Base-by-base conservation (phyloP, 2,113 vertebrate genomes). In the Siniperca knerii region DNA sequence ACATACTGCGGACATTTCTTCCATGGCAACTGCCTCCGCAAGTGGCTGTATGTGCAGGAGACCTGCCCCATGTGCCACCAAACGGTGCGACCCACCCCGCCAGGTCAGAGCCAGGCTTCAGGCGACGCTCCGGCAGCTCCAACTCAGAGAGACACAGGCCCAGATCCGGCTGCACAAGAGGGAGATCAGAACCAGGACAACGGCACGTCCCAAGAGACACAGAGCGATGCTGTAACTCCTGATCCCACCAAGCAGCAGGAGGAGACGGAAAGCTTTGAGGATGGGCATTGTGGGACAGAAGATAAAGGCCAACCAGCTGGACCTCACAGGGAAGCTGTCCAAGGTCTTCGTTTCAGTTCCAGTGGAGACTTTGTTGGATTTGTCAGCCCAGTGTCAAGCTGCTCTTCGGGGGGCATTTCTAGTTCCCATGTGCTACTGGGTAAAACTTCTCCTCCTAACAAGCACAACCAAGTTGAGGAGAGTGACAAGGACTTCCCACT, bases 21-120 rank as follows among this genome's bases (percentile, higher is more conserved):
- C 92, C 97, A 97, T 2, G 94, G 92, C 0, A 84, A 92, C 90
- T 98, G 97, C 82, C 95, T 97, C n/a, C 95, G 96, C 52, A 96
- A 97, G 90, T 97, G 97, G 97, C 93, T 98, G 21, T 97, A 97
- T 1, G 95, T 98, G 61, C 97, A 97, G 92, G 96, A 97, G 92
- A 96, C 97, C 1, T 97, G 97, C 29, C 97, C 97, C 40, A 95
- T 97, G 96, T 98, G 97, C 65, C 97, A 97, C 89, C 95, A 96
- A 55, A 83, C 83, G 0, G 94, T 97, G 48, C 93, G 86, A 7
- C 92, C 93, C 55, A 75, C 79, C 1, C 37, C 68, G 0, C 37
- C 82, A 0, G 71, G 0, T 35, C 86, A 68, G 20, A 75, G 61
- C 42, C 33, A 73, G 21, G 68, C 70, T 73, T 70, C 84, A 9